Base-by-base conservation (phyloP, 2,797 vertebrate genomes). In the Sitta carolinensis region DNA sequence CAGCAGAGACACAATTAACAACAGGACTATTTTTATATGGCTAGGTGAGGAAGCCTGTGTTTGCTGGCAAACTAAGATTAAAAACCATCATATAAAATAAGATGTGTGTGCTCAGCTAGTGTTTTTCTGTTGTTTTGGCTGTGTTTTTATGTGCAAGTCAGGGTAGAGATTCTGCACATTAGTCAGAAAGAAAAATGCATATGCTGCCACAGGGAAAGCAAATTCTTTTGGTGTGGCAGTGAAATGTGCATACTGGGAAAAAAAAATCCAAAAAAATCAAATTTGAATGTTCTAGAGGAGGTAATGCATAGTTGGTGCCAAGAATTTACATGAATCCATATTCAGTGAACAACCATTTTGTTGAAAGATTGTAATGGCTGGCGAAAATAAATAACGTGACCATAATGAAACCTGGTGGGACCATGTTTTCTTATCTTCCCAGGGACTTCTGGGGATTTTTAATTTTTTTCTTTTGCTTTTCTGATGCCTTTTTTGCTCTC, bases 121-220 rank as follows among this genome's bases (percentile, higher is more conserved):
- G 69, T 86, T 88, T 68, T 90, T 96, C 96, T 91, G 59, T 94
- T 95, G 93, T 91, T 92, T 68, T 82, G 95, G 77, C 75, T 97
- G 64, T 63, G 80, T 70, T 97, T 98, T 97, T 96, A 97, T 95
- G 96, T 95, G 95, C 93, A 96, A 97, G 96, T 94, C 97, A 96
- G 93, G 88, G 90, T 87, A 91, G 91, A 68, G 86, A 96, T 96
- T 95, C 96, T 95, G 91, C 95, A 97, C 95, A 98, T 98, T 97
- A 97, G 91, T 98, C 97, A 98, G 96, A 95, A 97, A 98, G 97
- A 98, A 97, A 98, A 97, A 97, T 94, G 97, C 93, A 92, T 51
- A 79, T 54, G 51, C 94, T 94, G 93, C 95, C 94, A 96, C 54
- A 36, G 90, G 54, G 91, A 80, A 97, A 97, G 96, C 89, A 95